These are phyloP conservation scores for Ectobius pallidus DNA, from an alignment of 2,888 invertebrate genomes.

Conservation along the genomic window DNA sequence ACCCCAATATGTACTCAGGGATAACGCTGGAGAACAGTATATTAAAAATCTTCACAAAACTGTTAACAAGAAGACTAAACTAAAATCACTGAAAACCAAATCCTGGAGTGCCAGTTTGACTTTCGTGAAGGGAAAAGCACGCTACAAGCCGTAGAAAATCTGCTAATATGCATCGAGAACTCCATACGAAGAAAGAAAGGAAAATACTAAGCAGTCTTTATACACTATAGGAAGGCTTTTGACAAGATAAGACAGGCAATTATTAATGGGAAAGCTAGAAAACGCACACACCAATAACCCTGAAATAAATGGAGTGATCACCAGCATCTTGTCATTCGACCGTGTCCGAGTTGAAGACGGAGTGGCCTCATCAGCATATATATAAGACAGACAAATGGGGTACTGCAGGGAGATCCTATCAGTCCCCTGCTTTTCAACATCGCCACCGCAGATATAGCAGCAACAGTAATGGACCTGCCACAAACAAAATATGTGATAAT, in stretches of 20 bases:
- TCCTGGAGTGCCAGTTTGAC: not conserved
- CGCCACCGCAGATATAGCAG: not conserved
- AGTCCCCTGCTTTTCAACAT: not conserved
- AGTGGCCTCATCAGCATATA: not conserved
- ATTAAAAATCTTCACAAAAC: not conserved
- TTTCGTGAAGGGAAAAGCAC: not conserved
- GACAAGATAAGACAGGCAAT: not conserved
- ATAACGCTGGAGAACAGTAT: not conserved
- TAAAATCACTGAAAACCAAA: not conserved
- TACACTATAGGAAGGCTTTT: slow-evolving; percentile 1
- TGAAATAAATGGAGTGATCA: not conserved
- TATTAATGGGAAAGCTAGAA: not conserved
- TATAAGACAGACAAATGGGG: not conserved
- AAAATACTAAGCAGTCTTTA: not conserved
- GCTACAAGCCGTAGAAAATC: not conserved
- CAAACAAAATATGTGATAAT: not conserved
- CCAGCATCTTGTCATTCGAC: not conserved
- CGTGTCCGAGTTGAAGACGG: not conserved
- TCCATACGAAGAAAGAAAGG: not conserved
- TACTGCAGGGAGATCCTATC: not conserved
- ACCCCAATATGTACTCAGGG: not conserved
- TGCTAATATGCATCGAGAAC: not conserved
- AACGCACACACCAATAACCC: not conserved
- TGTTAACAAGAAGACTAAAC: not conserved
- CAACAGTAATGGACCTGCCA: too few species aligned